Evolutionary conservation across 2,113 vertebrate genomes (phyloP).

Genomic region (Gymnobelideus leadbeateri): DNA sequence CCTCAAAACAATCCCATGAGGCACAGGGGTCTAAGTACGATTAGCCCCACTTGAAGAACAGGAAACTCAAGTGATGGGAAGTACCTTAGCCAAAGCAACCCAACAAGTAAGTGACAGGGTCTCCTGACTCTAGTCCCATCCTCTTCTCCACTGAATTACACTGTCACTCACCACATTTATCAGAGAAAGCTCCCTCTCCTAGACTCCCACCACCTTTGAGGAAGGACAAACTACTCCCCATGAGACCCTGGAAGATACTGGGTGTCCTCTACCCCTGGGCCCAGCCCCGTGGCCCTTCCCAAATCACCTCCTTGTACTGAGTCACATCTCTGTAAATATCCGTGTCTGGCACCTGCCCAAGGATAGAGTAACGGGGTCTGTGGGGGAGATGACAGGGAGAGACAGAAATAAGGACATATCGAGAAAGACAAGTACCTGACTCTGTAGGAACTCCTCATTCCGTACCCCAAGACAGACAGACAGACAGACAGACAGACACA

Average conservation of each 20-base stretch:
- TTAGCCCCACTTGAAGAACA: not conserved
- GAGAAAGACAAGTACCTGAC: not conserved
- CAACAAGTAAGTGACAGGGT: not conserved
- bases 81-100: not conserved
- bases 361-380: conserved; percentile 94
- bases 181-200: not conserved
- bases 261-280: not conserved
- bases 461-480: too few species aligned
- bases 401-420: not conserved
- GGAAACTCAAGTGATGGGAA: not conserved
- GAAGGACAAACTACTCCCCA: not conserved
- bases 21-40: not conserved
- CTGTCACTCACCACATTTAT: not conserved
- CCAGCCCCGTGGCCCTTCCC: not conserved
- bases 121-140: not conserved
- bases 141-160: not conserved
- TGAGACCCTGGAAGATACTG: not conserved
- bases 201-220: not conserved
- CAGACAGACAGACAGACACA: too few species aligned
- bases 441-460: not conserved
- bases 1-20: not conserved
- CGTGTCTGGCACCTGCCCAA: conserved; percentile 90
- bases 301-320: conserved; percentile 89
- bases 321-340: conserved; percentile 92
- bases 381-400: conserved; percentile 17